Evolutionary conservation across 2,797 vertebrate genomes (phyloP), one percentile per base, ranked within the genome.

Genomic region (Dallia pectoralis): DNA sequence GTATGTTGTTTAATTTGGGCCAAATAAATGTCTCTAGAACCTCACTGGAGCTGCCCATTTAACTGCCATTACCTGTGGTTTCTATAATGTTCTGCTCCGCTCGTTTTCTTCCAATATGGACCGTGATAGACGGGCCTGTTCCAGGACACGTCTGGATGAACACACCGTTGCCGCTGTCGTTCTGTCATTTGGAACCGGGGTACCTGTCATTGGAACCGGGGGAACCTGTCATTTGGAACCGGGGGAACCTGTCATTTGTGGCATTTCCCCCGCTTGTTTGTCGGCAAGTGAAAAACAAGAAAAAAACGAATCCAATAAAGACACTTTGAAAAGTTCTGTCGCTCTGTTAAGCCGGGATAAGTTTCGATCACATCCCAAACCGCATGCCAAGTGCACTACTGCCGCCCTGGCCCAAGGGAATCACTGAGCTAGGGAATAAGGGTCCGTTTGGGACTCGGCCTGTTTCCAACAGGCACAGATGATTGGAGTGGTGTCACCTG

Each of bases 181-280:
- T 78, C 81, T 83, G 83, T 84, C 80, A 86, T 74, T 84, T 84
- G n/a, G n/a, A n/a, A n/a, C n/a, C n/a, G n/a, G n/a, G 5, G 40
- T 11, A 44, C 64, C 72, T 32, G 25, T 76, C 9, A 48, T 40
- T 83, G 40, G 40, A 44, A 44, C 40, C n/a, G n/a, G n/a, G n/a
- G 5, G 40, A 44, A 44, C 11, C 40, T 44, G 12, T 44, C 40
- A 44, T 9, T 14, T 44, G 40, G 40, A 44, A 44, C 40, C n/a
- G n/a, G n/a, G n/a, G 5, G 40, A 44, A 44, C 64, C 72, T 32
- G 25, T 76, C 9, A 48, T 40, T 83, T 82, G 71, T 75, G 69
- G 79, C 71, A 69, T 67, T 78, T 75, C 83, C 69, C 48, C 70
- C 61, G 48, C 84, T 82, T 73, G 83, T 69, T n/a, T 72, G 48